Evolutionary conservation across 2,888 invertebrate genomes (phyloP).

Genomic region (Gymnoscelis rufifasciata): DNA sequence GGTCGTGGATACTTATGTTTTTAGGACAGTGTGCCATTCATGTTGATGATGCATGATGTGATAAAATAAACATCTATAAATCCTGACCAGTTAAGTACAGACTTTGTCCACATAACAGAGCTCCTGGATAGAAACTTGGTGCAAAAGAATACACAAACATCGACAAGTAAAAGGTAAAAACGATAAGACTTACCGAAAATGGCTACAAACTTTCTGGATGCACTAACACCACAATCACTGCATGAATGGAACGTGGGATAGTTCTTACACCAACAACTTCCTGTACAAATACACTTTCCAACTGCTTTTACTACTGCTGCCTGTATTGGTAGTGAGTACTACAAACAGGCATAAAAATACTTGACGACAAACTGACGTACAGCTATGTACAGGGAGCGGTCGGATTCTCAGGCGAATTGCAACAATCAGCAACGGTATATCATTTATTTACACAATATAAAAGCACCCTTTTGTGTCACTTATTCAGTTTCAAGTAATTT

Average conservation of each 20-base stretch:
- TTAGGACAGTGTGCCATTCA: slow-evolving; percentile 27
- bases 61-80: slow-evolving; percentile 12
- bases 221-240: slow-evolving; percentile 55
- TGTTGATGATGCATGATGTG: slow-evolving; percentile 9
- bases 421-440: slow-evolving; percentile 36
- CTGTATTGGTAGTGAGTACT: slow-evolving; percentile 64
- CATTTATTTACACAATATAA: slow-evolving; percentile 48
- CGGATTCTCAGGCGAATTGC: slow-evolving; percentile 56
- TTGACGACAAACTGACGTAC: slow-evolving; percentile 67
- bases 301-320: slow-evolving; percentile 75
- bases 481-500: slow-evolving; percentile 54
- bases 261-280: slow-evolving; percentile 67
- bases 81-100: slow-evolving; percentile 10
- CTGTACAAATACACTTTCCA: slow-evolving; percentile 73
- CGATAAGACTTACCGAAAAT: slow-evolving; percentile 66
- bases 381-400: slow-evolving; percentile 72
- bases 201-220: slow-evolving; percentile 66
- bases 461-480: slow-evolving; percentile 55
- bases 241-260: slow-evolving; percentile 67
- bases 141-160: slow-evolving; percentile 41
- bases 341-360: slow-evolving; percentile 75
- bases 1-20: slow-evolving; percentile 5
- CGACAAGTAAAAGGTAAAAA: slow-evolving; percentile 58
- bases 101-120: slow-evolving; percentile 26
- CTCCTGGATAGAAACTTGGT: slow-evolving; percentile 32